Evolutionary conservation across 2,113 vertebrate species (phyloP), one percentile per base, ranked within the genome.

Genomic region (Oenanthe oenanthe): DNA sequence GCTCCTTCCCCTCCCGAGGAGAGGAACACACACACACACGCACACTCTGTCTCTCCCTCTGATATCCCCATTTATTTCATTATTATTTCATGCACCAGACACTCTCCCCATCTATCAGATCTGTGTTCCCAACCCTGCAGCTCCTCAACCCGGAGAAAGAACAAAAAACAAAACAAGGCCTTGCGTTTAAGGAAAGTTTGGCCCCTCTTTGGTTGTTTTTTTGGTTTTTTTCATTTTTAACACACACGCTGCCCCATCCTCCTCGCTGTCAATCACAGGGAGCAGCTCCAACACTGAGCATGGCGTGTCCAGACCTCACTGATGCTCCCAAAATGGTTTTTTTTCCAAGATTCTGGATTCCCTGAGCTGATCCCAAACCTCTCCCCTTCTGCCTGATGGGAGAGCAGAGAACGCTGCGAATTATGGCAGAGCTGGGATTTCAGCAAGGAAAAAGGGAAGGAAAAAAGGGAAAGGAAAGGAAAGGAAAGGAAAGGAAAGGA

Each of bases 1-100:
- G 97, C 98, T 98, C 97, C 97, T 98, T 97, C 93, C 97, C 85
- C 97, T 97, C 71, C 40, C 66, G 88, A 73, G 88, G 43, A 95
- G 89, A 97, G 94, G 95, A 96, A 95, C 93, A 88, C 56, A 96
- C 87, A 96, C 87, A 95, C 93, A 92, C 88, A 94, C 83, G 91
- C 95, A 95, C 95, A 94, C 95, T 96, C 95, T 97, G 95, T 97
- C 96, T 97, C 95, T 96, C 92, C 79, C 95, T 95, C 82, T 80
- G 88, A 92, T 90, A 96, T 36, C 34, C 34, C 34, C 7, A 36
- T 36, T 36, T 36, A 36, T 36, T 36, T 36, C 34, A 36, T 36
- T 36, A 36, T 36, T 36, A 36, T 92, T 95, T 92, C 29, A 94
- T 48, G 82, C 40, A 38, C 92, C 42, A 89, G 95, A 93, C 91